Percentiles rank a stretch among this genome's conserved stretches.
These are phyloP conservation scores for Erpobdella octoculata DNA, from an alignment of 2,888 invertebrate species.

Conservation along the genomic window DNA sequence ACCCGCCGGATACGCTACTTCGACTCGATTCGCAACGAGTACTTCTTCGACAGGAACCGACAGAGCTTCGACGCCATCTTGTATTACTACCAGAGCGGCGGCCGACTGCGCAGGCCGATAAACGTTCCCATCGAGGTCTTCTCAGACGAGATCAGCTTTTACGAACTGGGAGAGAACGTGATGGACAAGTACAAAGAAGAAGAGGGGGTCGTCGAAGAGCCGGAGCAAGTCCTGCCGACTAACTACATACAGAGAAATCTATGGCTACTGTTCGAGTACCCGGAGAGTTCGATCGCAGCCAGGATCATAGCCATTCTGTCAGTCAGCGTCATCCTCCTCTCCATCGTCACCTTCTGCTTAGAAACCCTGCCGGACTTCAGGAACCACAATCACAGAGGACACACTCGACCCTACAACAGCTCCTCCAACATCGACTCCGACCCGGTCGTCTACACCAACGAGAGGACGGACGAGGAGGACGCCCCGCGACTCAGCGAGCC, in stretches of 20 bases:
- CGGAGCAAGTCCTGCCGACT: slow-evolving; percentile 91
- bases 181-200: slow-evolving; percentile 64
- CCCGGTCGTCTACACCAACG: background rate
- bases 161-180: slow-evolving; percentile 91
- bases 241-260: slow-evolving; percentile 95
- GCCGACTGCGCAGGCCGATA: slow-evolving; percentile 88
- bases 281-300: slow-evolving; percentile 96
- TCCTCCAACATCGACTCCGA: background rate
- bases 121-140: slow-evolving; percentile 90
- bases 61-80: slow-evolving; percentile 99
- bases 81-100: slow-evolving; percentile 59
- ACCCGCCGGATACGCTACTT: slow-evolving; percentile 80
- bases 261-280: slow-evolving; percentile 98
- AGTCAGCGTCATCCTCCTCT: slow-evolving; percentile 93
- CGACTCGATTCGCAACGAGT: slow-evolving; percentile 94
- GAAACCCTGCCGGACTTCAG: slow-evolving; percentile 74
- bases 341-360: slow-evolving; percentile 98
- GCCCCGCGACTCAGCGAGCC: slow-evolving; percentile 98
- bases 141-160: slow-evolving; percentile 98
- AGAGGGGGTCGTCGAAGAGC: slow-evolving; percentile 59
- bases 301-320: slow-evolving; percentile 97
- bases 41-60: slow-evolving; percentile 98
- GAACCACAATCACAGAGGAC: slow-evolving; percentile 42
- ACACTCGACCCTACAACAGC: slow-evolving; percentile 61
- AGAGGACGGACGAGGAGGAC: slow-evolving; percentile 68